Evolutionary conservation across 2,113 vertebrate species (phyloP).

Genomic region (Pleuronectes platessa): DNA sequence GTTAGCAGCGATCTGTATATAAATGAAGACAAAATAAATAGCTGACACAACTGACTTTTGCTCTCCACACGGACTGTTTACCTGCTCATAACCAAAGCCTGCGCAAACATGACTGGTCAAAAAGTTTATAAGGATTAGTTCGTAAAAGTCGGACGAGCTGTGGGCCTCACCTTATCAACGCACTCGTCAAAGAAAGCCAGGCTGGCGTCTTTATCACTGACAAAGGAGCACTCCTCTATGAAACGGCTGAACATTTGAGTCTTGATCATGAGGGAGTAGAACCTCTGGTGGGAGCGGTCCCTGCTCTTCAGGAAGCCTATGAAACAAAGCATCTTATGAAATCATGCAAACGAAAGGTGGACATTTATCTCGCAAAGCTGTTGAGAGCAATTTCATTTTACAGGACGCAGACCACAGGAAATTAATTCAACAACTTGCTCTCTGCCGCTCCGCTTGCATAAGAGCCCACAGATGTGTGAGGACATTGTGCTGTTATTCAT

Average conservation of each 20-base stretch:
- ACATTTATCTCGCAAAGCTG: slow-evolving; percentile 14
- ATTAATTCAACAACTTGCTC: slow-evolving; percentile 47
- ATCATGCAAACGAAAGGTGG: slow-evolving; percentile 1
- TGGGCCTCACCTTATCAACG: slow-evolving; percentile 93
- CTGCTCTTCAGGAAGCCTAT: slow-evolving; percentile 96
- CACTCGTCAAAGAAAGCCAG: slow-evolving; percentile 99
- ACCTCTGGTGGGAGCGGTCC: slow-evolving; percentile 97
- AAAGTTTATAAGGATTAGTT: too few relatives aligned
- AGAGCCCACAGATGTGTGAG: slow-evolving; percentile 64
- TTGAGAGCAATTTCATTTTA: background rate
- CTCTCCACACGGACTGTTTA: too few relatives aligned
- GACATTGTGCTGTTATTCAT: slow-evolving; percentile 67
- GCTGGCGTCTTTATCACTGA: slow-evolving; percentile 97
- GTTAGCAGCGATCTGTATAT: too few relatives aligned
- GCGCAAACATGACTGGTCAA: too few relatives aligned
- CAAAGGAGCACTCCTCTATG: slow-evolving; percentile 98
- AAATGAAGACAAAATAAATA: too few relatives aligned
- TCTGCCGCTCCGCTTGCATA: slow-evolving; percentile 58
- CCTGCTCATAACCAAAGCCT: too few relatives aligned
- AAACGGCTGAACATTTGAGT: slow-evolving; percentile 99
- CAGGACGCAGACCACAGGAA: background rate
- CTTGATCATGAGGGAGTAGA: slow-evolving; percentile 97
- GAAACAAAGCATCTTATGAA: slow-evolving; percentile 22
- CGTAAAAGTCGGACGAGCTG: background rate
- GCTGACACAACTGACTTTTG: too few relatives aligned